Evolutionary conservation across 64 coral and sea anemone species (phyloP), one percentile per base, ranked within the genome.

Genomic region (Stichodactyla helianthus): DNA sequence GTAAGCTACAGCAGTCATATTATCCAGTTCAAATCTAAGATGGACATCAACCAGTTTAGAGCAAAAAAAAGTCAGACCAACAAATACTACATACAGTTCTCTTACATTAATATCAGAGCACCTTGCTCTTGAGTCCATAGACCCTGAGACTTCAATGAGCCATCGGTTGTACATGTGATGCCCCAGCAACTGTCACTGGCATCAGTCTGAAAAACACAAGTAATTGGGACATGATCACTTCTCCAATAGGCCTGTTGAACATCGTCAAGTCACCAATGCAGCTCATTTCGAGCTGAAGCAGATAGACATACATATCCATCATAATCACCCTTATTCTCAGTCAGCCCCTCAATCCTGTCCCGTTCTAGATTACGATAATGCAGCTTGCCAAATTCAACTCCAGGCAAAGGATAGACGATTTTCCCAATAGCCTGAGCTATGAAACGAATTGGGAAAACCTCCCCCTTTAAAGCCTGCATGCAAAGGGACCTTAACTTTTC

Each of bases 1-100:
- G 71, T 93, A 88, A 82, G 54, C 60, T 17, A 88, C 57, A 44
- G 35, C 35, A 44, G 91, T 93, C 56, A 84, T 35, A 80, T 93
- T 93, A 79, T 93, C 91, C 4, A 93, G 55, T 55, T 93, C 91
- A 93, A 93, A 93, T 81, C 25, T 84, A 50, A 93, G 61, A 85
- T 89, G 91, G 56, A 52, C 77, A 62, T 85, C n/a, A 89, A 22
- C 50, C 71, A 85, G 84, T 59, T 55, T 28, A 51, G 81, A 86
- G 56, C 81, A 86, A 79, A 93, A 93, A 85, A 80, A 81, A 79
- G 83, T 56, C 20, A 85, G 61, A 44, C 27, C 89, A 85, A 89
- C 84, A 86, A 64, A 93, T 4, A 93, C 82, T 50, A 85, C 91
- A 89, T 89, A 93, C 5, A 93, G 31, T 85, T 93, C 79, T 59